phyloP scores from a whole-genome alignment of 64 coral and sea anemone species.

The Pocillopora verrucosa region DNA sequence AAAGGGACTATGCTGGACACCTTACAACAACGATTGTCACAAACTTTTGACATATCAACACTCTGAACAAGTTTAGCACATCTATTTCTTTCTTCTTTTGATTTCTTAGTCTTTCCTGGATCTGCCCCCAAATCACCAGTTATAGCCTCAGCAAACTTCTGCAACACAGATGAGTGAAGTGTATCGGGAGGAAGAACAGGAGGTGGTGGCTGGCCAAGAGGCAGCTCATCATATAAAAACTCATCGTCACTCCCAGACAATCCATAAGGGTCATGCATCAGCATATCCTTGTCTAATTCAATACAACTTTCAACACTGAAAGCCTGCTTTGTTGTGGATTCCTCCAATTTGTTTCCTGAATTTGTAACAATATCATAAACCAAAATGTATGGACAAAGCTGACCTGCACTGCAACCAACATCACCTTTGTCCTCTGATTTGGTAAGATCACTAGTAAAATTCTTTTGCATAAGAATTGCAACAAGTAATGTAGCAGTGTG shows the following conservation, averaged over 20 bases:
- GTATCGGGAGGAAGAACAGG: conserved; percentile 54
- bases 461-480: background rate
- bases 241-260: conserved; percentile 70
- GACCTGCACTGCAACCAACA: background rate
- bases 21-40: background rate
- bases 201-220: background rate
- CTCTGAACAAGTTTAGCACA: conserved; percentile 63
- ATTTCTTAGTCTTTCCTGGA: conserved; percentile 22
- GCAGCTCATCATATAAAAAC: conserved; percentile 64
- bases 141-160: conserved; percentile 87
- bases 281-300: conserved; percentile 34
- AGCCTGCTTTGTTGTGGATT: background rate
- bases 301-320: conserved; percentile 24
- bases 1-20: conserved; percentile 73
- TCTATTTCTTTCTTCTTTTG: conserved; percentile 39
- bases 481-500: conserved; percentile 23
- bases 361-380: conserved; percentile 27
- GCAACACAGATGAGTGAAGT: conserved; percentile 72
- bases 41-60: conserved; percentile 57
- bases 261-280: conserved; percentile 51
- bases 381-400: background rate
- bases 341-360: background rate
- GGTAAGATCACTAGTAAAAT: background rate
- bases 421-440: background rate
- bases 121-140: conserved; percentile 27